Conservation (phyloP, 2,888 invertebrate species). For the Tachina grossa region DNA sequence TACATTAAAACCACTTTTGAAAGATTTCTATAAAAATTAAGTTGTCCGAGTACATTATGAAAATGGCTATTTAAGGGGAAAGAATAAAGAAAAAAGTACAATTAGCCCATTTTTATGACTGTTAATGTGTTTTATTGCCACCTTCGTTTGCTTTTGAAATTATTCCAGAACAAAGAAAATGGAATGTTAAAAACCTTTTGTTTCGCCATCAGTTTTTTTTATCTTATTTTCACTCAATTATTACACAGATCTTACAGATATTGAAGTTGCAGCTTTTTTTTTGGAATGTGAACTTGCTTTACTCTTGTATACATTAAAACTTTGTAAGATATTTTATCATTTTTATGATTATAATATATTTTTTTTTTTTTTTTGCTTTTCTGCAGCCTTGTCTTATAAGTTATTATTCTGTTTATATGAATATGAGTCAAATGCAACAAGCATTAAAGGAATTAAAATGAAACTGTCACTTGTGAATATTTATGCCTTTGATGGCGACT, state of each 20-base stretch:
- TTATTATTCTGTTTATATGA: not conserved
- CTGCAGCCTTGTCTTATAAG: not conserved
- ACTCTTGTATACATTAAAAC: not conserved
- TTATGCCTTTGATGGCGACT: constrained; percentile 39
- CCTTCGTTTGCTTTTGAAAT: not conserved
- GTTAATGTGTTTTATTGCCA: constrained; percentile 9
- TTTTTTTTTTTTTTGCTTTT: not conserved
- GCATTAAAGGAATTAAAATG: constrained; percentile 28
- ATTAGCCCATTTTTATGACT: not conserved
- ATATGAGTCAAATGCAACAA: constrained; percentile 38
- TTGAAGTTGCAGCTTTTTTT: constrained; percentile 3
- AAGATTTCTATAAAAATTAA: too few relatives aligned
- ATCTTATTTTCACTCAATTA: constrained; percentile 40
- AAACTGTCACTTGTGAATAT: constrained; percentile 36
- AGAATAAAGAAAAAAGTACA: not conserved
- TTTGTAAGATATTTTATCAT: constrained; percentile 14
- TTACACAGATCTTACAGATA: constrained; percentile 18
- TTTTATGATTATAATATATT: not conserved
- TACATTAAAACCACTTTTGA: too few relatives aligned
- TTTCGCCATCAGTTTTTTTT: constrained; percentile 5
- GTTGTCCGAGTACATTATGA: not conserved
- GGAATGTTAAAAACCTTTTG: constrained; percentile 16
- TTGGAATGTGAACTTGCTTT: not conserved
- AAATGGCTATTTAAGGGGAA: not conserved
- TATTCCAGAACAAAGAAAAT: constrained; percentile 44